Base-by-base conservation (phyloP, 2,888 invertebrate genomes). In the Ormyrus nitidulus region DNA sequence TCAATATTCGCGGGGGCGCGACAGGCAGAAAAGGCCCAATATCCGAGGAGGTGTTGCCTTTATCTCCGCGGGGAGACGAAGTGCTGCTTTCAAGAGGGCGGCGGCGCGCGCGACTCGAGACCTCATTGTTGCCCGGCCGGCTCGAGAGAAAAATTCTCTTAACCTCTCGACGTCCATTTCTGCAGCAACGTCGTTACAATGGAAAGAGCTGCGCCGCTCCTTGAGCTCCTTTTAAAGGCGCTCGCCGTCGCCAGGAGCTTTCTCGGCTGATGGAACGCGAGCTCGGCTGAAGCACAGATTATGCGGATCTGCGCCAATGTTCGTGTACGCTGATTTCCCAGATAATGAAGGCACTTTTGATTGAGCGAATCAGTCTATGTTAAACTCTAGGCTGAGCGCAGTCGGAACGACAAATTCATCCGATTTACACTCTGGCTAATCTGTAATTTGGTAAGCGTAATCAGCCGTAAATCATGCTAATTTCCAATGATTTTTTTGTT, bases 111-210 rank as follows among this genome's bases (percentile, higher is more conserved):
- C 34, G 34, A 19, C 19, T 19, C 19, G 74, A 74, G 72, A 66
- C 68, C 72, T 78, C 78, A 78, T 78, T 78, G 78, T 72, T 10
- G 74, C 44, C 49, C n/a, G 49, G 54, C 34, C 34, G 34, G 34
- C 34, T 34, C 34, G 34, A 34, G 58, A 46, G 11, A 72, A 71
- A 77, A 75, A 77, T 80, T 80, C 80, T 72, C 76, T 80, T 61
- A 80, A 72, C 74, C 74, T 59, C 79, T 79, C 56, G 69, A 76
- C 76, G 76, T 76, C 56, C 80, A 80, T 77, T 80, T 80, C 75
- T 72, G 72, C 68, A 56, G 56, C 19, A 77, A 74, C 53, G 59
- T 79, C 75, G 70, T 73, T 73, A 72, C 56, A 13, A 56, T 44
- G 54, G 66, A 11, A 66, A 70, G 68, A 66, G 66, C 56, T 34